These are phyloP conservation scores for Hydropotes inermis DNA, from an alignment of 2,113 vertebrate genomes.

Conservation along the genomic window DNA sequence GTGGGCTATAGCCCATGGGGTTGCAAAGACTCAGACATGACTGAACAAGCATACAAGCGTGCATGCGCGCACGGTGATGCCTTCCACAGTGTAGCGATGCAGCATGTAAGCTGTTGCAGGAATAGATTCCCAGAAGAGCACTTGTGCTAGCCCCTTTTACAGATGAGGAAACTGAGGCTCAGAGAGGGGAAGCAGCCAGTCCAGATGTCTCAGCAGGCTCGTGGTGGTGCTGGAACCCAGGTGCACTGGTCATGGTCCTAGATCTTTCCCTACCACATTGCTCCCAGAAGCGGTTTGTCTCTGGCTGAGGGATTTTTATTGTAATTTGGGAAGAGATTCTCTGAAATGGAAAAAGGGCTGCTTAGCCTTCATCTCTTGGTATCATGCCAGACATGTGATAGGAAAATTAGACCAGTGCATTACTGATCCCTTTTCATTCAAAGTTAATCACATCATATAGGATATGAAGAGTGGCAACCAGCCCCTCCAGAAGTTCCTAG, in stretches of 20 bases:
- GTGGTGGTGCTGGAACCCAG: not conserved
- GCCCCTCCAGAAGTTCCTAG: not conserved
- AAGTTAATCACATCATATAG: not conserved
- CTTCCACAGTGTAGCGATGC: rapidly evolving
- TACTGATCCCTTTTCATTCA: not conserved
- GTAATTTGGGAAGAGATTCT: not conserved
- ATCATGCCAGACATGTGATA: not conserved
- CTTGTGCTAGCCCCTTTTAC: not conserved
- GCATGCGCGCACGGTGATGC: rapidly evolving
- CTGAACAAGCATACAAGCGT: rapidly evolving
- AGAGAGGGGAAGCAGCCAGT: not conserved
- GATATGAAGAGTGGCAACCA: not conserved
- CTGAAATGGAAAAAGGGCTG: not conserved
- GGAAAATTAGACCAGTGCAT: not conserved
- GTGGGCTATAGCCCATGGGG: not conserved
- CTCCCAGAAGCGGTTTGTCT: not conserved
- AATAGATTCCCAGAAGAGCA: not conserved
- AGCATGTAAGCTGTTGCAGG: not conserved
- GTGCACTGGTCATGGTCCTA: not conserved
- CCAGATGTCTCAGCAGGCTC: not conserved
- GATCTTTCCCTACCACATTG: not conserved
- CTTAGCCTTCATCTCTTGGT: not conserved
- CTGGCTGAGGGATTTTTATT: not conserved
- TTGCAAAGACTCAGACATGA: not conserved
- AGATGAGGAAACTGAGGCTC: not conserved